phyloP scores from a whole-genome alignment of 2,888 invertebrate genomes.

The Amblyteles armatorius region DNA sequence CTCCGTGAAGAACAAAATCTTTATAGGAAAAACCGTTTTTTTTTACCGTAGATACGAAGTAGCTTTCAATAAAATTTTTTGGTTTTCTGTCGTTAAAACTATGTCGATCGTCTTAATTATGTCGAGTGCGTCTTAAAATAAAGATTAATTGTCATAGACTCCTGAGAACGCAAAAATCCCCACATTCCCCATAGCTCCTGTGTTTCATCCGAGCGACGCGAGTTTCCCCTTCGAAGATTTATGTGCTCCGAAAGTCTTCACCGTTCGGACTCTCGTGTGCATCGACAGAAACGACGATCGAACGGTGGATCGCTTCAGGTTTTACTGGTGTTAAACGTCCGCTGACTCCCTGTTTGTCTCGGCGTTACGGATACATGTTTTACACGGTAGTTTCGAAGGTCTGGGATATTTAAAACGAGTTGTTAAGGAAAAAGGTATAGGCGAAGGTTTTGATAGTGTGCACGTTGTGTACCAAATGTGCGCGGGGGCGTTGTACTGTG shows the following conservation, averaged over 20 bases:
- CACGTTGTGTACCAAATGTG: constrained; percentile 3
- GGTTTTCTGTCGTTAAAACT: neutral
- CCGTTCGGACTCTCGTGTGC: constrained; percentile 32
- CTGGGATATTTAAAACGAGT: constrained; percentile 52
- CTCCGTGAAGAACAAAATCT: no score
- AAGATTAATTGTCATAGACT: neutral
- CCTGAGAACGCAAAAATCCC: neutral
- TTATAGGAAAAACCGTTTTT: no score
- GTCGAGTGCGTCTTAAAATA: neutral
- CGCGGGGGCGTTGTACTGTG: neutral
- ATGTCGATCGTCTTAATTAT: neutral
- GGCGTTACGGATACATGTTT: constrained; percentile 8
- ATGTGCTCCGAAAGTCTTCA: constrained; percentile 11
- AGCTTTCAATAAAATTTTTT: no score
- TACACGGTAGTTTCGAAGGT: constrained; percentile 21
- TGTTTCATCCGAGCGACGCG: neutral
- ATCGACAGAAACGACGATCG: constrained; percentile 7
- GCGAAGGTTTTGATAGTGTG: constrained; percentile 28
- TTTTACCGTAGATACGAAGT: no score
- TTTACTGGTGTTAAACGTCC: constrained; percentile 18
- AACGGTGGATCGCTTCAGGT: neutral
- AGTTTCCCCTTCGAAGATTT: constrained; percentile 43
- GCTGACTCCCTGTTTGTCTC: constrained; percentile 8
- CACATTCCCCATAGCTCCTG: neutral
- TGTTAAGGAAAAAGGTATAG: constrained; percentile 23